Conservation (phyloP, 2,888 invertebrate genomes). For the Polylopha cassiicola region DNA sequence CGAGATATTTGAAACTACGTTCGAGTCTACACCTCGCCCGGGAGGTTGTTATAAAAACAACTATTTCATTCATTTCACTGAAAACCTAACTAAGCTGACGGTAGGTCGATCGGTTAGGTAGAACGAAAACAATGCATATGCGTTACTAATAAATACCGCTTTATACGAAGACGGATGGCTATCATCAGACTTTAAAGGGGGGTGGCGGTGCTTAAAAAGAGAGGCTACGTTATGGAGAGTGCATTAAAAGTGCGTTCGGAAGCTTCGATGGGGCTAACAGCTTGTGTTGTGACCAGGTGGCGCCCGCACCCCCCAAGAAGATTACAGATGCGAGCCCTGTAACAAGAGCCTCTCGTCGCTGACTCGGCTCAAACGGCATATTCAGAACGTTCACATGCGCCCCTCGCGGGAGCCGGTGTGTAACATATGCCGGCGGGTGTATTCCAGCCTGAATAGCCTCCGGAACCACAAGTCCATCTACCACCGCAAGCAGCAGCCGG, state of each 20-base stretch:
- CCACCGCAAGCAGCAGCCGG: conserved; percentile 88
- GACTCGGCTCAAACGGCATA: conserved; percentile 92
- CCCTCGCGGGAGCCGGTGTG: conserved; percentile 93
- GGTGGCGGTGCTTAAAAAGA: conserved; percentile 72
- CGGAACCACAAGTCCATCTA: conserved; percentile 96
- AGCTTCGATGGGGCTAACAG: conserved; percentile 73
- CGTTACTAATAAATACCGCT: conserved; percentile 72
- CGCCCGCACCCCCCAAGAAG: conserved; percentile 87
- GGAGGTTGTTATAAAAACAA: conserved; percentile 44
- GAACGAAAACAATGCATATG: conserved; percentile 37
- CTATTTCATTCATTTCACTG: conserved; percentile 42
- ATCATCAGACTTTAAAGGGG: conserved; percentile 61
- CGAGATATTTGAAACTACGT: conserved; percentile 55
- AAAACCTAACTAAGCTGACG: conserved; percentile 46
- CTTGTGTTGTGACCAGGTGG: conserved; percentile 81
- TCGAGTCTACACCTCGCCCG: conserved; percentile 34
- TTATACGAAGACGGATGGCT: conserved; percentile 59
- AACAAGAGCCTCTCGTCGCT: conserved; percentile 92
- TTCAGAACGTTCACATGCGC: conserved; percentile 94
- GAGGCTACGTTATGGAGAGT: conserved; percentile 74
- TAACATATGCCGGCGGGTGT: conserved; percentile 94
- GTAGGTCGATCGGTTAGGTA: conserved; percentile 46
- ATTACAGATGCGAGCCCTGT: conserved; percentile 94
- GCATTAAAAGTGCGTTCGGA: conserved; percentile 73
- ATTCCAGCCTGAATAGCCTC: conserved; percentile 93